Percentiles rank a stretch among this genome's conserved stretches.
Evolutionary conservation across 2,797 vertebrate genomes (phyloP).

Genomic region (Mycteria americana): DNA sequence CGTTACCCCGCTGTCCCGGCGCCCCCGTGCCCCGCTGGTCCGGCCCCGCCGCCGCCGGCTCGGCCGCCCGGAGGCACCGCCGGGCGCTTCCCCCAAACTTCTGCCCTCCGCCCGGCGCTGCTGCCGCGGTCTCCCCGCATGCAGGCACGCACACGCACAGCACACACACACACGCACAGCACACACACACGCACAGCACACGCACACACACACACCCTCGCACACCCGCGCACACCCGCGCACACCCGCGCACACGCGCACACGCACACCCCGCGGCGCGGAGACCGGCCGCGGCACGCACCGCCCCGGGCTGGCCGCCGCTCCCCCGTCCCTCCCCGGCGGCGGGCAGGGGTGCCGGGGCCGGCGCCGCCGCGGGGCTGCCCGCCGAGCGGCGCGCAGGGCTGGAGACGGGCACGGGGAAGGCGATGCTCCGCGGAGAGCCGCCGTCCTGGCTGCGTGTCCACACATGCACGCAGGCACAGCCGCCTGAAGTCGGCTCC

Average conservation of each 20-base stretch:
- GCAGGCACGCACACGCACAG: neutral
- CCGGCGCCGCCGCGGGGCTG: neutral
- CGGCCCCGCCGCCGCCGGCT: neutral
- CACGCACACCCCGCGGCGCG: neutral
- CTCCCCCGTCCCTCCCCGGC: neutral
- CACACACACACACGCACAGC: neutral
- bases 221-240: no score
- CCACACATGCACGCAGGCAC: neutral
- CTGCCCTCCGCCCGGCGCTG: neutral
- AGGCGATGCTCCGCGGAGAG: neutral
- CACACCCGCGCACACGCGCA: neutral
- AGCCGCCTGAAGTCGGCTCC: neutral
- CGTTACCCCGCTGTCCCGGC: no score
- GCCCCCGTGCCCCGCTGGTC: neutral
- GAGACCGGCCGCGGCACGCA: neutral
- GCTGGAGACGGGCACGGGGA: neutral
- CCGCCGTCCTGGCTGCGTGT: neutral
- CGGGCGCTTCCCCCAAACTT: slow-evolving; percentile 24
- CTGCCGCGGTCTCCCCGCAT: neutral
- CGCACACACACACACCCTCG: no score
- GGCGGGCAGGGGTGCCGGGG: neutral
- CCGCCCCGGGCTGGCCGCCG: neutral
- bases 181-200: neutral
- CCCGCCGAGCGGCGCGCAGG: neutral
- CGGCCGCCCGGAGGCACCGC: neutral